Base-by-base conservation (phyloP, 2,113 vertebrate genomes). In the Notarius quadriscutis region DNA sequence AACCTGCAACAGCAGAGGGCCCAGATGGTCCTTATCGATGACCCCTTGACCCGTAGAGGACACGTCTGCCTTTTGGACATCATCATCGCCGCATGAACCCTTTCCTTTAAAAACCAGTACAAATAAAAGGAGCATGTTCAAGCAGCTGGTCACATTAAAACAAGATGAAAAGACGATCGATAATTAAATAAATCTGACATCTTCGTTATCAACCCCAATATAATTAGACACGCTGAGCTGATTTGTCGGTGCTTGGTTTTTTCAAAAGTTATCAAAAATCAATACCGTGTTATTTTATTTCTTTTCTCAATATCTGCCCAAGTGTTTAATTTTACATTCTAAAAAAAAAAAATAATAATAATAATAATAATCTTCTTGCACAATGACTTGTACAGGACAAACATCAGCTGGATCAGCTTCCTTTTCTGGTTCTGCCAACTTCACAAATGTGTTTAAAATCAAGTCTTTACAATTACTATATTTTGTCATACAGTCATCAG, bases 1-100 rank as follows among this genome's bases (percentile, higher is more conserved):
- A 93, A 95, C 98, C 97, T 99, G 98, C 85, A 99, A 93, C 88
- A 99, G 94, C 87, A 99, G 96, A 15, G 98, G 98, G 50, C 98
- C 98, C 92, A 99, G 91, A 65, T 98, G 97, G 94, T 99, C 98
- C 92, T 99, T 99, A 93, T 99, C 98, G 93, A 99, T 99, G 93
- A 99, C 98, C 81, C 97, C 97, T 91, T 98, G 98, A 91, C 98
- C 98, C 34, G 98, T 99, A 81, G 98, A 99, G 88, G 98, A 99
- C 34, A 99, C 97, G 84, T 99, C 98, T 34, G 98, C 97, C 94
- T 99, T 99, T 95, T 99, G 98, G 92, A 99, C 98, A 90, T 99
- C 98, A 71, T 99, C 97, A 89, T 99, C 97, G 86, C 85, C 96
- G 92, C 96, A 97, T 90, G 97, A 94, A 86, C 95, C 91, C 94